phyloP scores from a whole-genome alignment of 2,888 invertebrate genomes.

The Scelioninae gen. 2 region DNA sequence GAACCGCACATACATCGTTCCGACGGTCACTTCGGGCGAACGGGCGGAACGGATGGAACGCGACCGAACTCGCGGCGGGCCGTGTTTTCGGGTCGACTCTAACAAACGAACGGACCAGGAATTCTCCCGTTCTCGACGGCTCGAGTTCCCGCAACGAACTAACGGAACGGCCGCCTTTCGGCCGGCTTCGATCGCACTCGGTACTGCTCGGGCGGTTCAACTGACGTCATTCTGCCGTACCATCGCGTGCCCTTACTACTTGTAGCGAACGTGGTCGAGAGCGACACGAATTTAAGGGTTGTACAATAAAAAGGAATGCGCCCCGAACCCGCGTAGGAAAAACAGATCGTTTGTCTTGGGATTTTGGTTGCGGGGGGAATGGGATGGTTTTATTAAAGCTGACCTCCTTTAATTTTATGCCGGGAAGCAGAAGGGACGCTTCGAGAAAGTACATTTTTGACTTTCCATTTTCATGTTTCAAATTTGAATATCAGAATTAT shows the following conservation, averaged over 20 bases:
- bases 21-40: conserved; percentile 22
- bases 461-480: not conserved
- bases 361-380: conserved; percentile 22
- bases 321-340: conserved; percentile 42
- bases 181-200: conserved; percentile 67
- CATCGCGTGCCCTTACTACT: conserved; percentile 74
- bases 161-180: conserved; percentile 64
- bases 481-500: too few relatives aligned
- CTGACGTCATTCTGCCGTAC: conserved; percentile 73
- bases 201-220: conserved; percentile 56
- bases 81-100: conserved; percentile 7
- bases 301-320: conserved; percentile 42
- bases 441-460: not conserved
- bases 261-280: conserved; percentile 57
- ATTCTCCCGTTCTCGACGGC: conserved; percentile 61
- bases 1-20: conserved; percentile 10
- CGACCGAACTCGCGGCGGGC: not conserved
- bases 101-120: conserved; percentile 51
- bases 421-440: not conserved
- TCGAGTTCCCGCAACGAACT: conserved; percentile 59
- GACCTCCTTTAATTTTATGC: conserved; percentile 27
- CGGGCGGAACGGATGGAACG: conserved; percentile 16
- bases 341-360: conserved; percentile 48
- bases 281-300: conserved; percentile 52
- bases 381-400: conserved; percentile 32